Evolutionary conservation across 2,113 vertebrate genomes (phyloP).

Genomic region (Tringa solitaria): DNA sequence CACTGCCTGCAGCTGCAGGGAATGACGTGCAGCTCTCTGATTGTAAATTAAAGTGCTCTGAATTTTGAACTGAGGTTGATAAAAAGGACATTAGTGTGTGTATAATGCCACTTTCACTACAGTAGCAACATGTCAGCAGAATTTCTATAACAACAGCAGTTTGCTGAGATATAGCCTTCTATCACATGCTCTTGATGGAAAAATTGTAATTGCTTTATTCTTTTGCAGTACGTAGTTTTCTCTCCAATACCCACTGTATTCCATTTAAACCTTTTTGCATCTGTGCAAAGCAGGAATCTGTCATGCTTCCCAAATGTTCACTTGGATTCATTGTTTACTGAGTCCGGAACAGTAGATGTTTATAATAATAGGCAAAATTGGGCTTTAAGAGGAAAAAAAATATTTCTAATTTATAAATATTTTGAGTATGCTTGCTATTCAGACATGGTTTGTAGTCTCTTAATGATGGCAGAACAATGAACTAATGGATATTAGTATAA

Average conservation of each 20-base stretch:
- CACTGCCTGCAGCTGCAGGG: background rate
- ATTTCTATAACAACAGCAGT: slow-evolving; percentile 13
- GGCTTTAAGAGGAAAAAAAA: background rate
- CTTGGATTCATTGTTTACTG: background rate
- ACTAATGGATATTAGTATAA: background rate
- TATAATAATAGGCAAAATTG: background rate
- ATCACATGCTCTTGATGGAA: background rate
- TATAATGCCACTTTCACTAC: background rate
- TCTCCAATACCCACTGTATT: background rate
- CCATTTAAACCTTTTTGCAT: background rate
- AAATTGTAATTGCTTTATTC: background rate
- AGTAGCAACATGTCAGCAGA: background rate
- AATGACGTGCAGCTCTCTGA: background rate
- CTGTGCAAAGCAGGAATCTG: background rate
- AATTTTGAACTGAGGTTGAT: background rate
- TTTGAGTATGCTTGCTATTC: background rate
- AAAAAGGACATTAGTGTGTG: background rate
- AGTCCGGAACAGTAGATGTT: background rate
- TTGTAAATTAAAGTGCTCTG: background rate
- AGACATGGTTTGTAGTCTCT: background rate
- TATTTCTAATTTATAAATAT: background rate
- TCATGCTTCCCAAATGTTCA: background rate
- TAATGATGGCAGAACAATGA: background rate
- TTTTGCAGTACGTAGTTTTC: background rate
- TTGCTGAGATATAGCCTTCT: background rate